phyloP scores from a whole-genome alignment of 2,113 vertebrate genomes.

The Thomomys bottae region DNA sequence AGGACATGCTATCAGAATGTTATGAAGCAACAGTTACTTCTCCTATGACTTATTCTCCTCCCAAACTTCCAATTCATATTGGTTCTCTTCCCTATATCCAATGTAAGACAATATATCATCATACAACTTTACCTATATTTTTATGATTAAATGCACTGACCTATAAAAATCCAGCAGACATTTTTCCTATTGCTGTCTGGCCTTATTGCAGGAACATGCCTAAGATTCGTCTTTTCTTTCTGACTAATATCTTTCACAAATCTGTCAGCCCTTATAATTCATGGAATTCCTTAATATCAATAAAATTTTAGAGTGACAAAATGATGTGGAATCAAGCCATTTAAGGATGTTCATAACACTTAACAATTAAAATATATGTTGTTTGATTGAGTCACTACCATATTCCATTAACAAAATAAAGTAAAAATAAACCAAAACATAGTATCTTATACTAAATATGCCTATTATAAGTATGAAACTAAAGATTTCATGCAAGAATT shows the following conservation, averaged over 20 bases:
- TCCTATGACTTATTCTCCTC: rapidly evolving
- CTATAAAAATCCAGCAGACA: too few species aligned
- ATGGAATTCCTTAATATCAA: too few species aligned
- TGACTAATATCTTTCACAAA: not conserved
- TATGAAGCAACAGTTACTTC: too few species aligned
- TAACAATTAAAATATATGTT: not conserved
- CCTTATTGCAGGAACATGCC: not conserved
- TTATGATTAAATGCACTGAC: not conserved
- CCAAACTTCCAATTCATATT: not conserved
- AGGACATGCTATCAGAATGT: not conserved
- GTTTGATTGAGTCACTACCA: not conserved
- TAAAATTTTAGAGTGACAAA: not conserved
- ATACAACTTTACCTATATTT: not conserved
- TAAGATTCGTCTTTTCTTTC: not conserved
- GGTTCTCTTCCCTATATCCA: not conserved
- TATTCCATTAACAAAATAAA: rapidly evolving
- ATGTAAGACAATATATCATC: too few species aligned
- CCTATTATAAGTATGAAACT: not conserved
- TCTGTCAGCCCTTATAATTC: not conserved
- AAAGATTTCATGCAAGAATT: not conserved
- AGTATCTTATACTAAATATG: not conserved
- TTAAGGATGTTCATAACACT: not conserved
- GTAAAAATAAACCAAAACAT: not conserved
- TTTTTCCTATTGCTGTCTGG: not conserved
- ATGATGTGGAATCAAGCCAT: not conserved